A percentile compares a stretch with the other conserved stretches of the same genome.
Conservation (phyloP, 2,113 vertebrate species). For the Ammodramus savannarum region DNA sequence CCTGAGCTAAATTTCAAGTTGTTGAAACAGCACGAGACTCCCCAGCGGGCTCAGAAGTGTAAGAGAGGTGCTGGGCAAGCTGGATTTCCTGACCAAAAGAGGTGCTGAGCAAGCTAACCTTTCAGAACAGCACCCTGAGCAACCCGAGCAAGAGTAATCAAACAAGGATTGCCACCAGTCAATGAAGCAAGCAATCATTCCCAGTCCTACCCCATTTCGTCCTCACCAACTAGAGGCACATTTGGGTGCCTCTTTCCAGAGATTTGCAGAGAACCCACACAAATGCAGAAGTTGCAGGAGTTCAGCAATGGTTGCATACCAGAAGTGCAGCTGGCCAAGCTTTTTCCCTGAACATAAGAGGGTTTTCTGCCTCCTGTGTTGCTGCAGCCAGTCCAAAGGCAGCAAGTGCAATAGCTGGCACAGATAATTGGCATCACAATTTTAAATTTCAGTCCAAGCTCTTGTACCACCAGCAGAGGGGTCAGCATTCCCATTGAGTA, state of each 20-base stretch:
- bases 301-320: neutral
- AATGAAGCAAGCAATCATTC: neutral
- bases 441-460: neutral
- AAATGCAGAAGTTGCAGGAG: neutral
- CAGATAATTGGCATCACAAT: neutral
- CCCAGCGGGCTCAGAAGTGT: rapidly evolving
- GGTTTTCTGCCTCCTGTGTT: neutral
- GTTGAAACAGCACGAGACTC: neutral
- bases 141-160: neutral
- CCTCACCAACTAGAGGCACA: neutral
- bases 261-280: neutral
- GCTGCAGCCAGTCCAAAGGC: neutral
- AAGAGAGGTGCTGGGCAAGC: neutral
- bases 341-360: neutral
- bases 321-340: neutral
- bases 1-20: neutral
- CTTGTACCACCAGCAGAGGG: neutral
- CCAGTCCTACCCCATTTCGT: neutral
- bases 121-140: neutral
- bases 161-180: neutral
- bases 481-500: neutral
- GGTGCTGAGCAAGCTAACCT: neutral
- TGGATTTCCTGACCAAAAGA: neutral
- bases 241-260: neutral
- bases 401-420: neutral